Conservation (phyloP, 2,113 vertebrate genomes). For the Corythornis cristatus region DNA sequence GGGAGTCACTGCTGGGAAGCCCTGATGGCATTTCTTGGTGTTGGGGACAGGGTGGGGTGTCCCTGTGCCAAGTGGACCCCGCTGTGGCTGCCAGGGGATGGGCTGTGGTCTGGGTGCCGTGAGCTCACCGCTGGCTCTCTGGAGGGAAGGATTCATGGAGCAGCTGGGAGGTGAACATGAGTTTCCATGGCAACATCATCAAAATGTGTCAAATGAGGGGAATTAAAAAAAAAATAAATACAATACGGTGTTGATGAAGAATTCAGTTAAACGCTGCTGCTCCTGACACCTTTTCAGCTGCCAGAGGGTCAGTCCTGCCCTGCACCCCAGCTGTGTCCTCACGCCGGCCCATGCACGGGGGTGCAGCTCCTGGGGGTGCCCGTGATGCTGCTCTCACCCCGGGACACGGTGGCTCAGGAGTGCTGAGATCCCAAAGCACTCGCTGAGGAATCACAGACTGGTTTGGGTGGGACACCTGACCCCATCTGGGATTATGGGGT, state of each 20-base stretch:
- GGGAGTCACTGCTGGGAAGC: neutral
- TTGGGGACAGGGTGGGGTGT: accelerated
- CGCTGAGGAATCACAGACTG: neutral
- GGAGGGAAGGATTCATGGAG: neutral
- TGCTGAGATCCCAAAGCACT: neutral
- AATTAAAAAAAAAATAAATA: neutral
- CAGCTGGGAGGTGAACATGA: neutral
- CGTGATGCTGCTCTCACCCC: neutral
- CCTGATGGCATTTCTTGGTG: neutral
- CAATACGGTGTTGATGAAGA: neutral
- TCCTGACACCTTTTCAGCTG: neutral
- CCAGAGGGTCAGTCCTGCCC: neutral
- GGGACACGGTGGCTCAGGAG: neutral
- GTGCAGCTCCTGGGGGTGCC: neutral
- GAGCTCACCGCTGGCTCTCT: accelerated
- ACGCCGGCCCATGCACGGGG: neutral
- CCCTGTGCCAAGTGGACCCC: neutral
- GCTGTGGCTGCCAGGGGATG: too few species aligned
- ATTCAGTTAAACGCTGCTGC: neutral
- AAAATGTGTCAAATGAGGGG: neutral
- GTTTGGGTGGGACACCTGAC: neutral
- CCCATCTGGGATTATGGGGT: neutral
- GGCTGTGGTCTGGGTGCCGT: neutral
- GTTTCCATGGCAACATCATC: neutral
- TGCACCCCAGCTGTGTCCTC: accelerated